These are phyloP conservation scores for Stichodactyla helianthus DNA, from an alignment of 64 coral and sea anemone genomes.

Conservation along the genomic window DNA sequence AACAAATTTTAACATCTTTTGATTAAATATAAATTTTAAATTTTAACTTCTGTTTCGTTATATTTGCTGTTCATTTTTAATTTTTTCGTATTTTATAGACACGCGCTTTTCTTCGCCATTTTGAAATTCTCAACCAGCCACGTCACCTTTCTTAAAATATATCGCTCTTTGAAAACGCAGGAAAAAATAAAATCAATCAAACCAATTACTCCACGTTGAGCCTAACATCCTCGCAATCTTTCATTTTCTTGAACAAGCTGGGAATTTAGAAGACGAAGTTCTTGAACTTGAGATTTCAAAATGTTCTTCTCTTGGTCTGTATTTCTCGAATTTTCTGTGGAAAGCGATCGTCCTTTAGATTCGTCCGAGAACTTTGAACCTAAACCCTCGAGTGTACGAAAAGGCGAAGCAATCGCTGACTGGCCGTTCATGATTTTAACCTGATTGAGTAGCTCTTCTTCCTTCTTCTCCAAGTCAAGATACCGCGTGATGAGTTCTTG, in stretches of 20 bases:
- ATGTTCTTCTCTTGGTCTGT: not conserved
- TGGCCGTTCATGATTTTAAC: slow-evolving; percentile 4
- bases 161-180: not conserved
- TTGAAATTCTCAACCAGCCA: slow-evolving; percentile 10
- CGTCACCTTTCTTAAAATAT: not conserved
- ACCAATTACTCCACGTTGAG: not conserved
- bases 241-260: slow-evolving; percentile 5
- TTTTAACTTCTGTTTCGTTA: not conserved
- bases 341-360: not conserved
- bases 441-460: slow-evolving; percentile 59
- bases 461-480: slow-evolving; percentile 62
- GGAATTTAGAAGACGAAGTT: not conserved
- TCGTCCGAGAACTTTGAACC: not conserved
- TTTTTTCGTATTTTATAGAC: not conserved
- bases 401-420: not conserved
- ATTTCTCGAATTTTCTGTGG: not conserved
- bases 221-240: slow-evolving; percentile 12
- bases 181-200: not conserved
- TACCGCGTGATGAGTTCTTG: slow-evolving; percentile 68
- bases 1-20: not conserved
- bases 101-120: slow-evolving; percentile 2
- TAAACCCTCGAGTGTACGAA: not conserved
- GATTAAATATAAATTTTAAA: not conserved
- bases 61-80: not conserved
- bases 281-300: not conserved